Percentiles rank a stretch among this genome's conserved stretches.
Conservation (phyloP, 2,797 vertebrate species). For the Cyprinodon diabolis region DNA sequence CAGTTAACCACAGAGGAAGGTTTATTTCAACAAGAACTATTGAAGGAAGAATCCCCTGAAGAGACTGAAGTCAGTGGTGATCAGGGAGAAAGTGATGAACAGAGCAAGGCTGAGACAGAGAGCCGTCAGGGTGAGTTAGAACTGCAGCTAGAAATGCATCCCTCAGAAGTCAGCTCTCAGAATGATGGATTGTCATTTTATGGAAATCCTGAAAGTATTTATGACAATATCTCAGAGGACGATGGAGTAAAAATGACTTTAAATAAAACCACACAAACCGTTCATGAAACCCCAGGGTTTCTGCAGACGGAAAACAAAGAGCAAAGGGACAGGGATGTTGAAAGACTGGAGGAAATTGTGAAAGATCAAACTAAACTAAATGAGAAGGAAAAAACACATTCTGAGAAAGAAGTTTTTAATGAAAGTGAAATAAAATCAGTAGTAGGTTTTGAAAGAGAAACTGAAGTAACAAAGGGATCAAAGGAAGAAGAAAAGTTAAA, state of each 20-base stretch:
- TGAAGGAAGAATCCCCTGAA: slow-evolving; percentile 8
- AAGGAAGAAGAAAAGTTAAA: background rate
- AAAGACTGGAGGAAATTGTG: background rate
- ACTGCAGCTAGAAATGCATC: background rate
- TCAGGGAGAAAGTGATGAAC: background rate
- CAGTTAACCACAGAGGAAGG: background rate
- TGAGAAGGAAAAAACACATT: background rate
- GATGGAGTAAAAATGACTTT: slow-evolving; percentile 1
- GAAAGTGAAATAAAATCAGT: slow-evolving; percentile 2
- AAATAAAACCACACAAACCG: background rate
- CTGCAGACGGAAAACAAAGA: background rate
- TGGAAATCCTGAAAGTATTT: background rate
- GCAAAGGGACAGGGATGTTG: background rate
- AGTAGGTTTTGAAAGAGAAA: background rate
- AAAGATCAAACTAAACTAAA: slow-evolving; percentile 10
- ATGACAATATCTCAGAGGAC: slow-evolving; percentile 23
- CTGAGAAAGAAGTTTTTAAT: slow-evolving; percentile 10
- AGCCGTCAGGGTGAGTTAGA: background rate
- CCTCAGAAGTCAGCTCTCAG: slow-evolving; percentile 2
- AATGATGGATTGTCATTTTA: background rate
- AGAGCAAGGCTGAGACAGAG: slow-evolving; percentile 1
- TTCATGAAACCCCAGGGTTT: background rate
- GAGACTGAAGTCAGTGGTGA: background rate
- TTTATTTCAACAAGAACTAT: slow-evolving; percentile 1
- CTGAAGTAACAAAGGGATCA: background rate